phyloP scores from a whole-genome alignment of 2,113 vertebrate species.

The Coracopsis vasa region DNA sequence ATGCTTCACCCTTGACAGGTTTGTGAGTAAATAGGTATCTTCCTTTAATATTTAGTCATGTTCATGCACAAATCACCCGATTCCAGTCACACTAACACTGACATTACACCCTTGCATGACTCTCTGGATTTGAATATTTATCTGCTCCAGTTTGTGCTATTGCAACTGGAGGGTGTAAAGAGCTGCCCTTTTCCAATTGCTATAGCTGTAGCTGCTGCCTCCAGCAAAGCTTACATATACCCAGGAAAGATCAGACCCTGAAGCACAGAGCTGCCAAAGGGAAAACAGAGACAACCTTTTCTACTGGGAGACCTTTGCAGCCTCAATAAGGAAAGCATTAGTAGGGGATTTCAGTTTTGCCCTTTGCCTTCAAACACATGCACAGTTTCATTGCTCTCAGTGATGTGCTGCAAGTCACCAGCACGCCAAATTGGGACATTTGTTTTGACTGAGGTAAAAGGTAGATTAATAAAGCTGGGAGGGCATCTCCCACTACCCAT shows the following conservation, averaged over 20 bases:
- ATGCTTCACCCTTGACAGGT: neutral
- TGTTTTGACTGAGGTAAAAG: neutral
- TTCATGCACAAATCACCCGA: neutral
- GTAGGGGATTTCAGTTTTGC: neutral
- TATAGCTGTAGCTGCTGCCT: neutral
- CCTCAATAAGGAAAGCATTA: neutral
- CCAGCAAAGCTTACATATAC: neutral
- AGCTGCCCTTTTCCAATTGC: neutral
- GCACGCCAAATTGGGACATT: neutral
- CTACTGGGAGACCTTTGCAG: neutral
- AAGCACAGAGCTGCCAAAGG: neutral
- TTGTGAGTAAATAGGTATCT: neutral
- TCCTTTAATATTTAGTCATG: neutral
- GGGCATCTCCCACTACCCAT: neutral
- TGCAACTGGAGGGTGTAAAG: neutral
- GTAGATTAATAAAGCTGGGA: neutral
- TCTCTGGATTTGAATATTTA: neutral
- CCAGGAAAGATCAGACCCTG: neutral
- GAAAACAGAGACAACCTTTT: neutral
- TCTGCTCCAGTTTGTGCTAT: neutral
- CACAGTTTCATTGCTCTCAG: accelerated
- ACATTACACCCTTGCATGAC: neutral
- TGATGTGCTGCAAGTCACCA: neutral
- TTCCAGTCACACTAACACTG: neutral
- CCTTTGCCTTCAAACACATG: neutral